phyloP scores from a whole-genome alignment of 2,888 invertebrate genomes.

The Folsomia manolachei region DNA sequence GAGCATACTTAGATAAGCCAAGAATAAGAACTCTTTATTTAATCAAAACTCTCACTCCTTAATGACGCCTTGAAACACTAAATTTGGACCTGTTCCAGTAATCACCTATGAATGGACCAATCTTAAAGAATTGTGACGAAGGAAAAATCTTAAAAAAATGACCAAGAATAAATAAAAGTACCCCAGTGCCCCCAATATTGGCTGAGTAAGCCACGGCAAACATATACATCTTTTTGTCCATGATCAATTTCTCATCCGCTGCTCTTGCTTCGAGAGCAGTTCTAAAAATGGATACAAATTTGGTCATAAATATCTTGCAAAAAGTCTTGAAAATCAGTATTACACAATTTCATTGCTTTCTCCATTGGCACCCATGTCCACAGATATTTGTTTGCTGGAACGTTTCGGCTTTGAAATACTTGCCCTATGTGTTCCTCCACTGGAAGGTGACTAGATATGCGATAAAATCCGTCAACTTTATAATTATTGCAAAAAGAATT shows the following conservation, averaged over 20 bases:
- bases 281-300: too few relatives aligned
- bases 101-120: too few relatives aligned
- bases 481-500: too few relatives aligned
- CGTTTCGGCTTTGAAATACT: not conserved
- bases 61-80: conserved; percentile 35
- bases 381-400: not conserved
- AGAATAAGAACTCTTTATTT: not conserved
- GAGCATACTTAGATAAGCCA: not conserved
- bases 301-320: too few relatives aligned
- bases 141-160: too few relatives aligned
- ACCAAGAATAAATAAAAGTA: not conserved
- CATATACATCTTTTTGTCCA: conserved; percentile 31
- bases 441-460: too few relatives aligned
- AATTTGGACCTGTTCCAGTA: conserved; percentile 40
- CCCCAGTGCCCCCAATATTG: conserved; percentile 31
- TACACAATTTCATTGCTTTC: not conserved
- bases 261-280: too few relatives aligned
- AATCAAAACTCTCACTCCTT: conserved; percentile 17
- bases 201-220: conserved; percentile 38
- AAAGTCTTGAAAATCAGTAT: not conserved
- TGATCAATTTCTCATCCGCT: conserved; percentile 12
- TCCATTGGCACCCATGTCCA: not conserved
- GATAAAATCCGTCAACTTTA: too few relatives aligned
- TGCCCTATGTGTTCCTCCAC: too few relatives aligned
- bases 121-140: too few relatives aligned